Percentiles rank a stretch among this genome's conserved stretches.
phyloP scores from a whole-genome alignment of 2,888 invertebrate genomes.

The Drosophila fungiperda region DNA sequence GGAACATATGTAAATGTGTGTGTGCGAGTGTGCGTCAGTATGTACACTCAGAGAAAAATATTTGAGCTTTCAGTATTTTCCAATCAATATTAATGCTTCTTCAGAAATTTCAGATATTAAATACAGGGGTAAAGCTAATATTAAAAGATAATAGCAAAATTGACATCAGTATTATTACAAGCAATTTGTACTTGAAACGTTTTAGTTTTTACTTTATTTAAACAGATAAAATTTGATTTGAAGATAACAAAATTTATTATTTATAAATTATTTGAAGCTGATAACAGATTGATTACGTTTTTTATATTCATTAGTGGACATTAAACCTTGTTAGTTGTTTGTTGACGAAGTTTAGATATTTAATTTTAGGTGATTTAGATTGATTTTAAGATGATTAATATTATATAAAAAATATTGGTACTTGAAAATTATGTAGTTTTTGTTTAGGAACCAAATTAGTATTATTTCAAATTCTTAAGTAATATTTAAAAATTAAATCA shows the following conservation, averaged over 20 bases:
- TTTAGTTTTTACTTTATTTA: neutral
- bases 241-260: too few relatives aligned
- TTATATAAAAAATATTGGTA: neutral
- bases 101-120: neutral
- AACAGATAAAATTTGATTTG: too few relatives aligned
- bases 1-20: neutral
- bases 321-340: neutral
- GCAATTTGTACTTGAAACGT: neutral
- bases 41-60: constrained; percentile 6
- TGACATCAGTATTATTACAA: neutral
- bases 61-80: neutral
- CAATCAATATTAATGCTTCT: neutral
- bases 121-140: neutral
- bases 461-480: neutral
- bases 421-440: neutral
- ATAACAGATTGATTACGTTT: too few relatives aligned
- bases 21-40: neutral
- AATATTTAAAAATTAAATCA: neutral
- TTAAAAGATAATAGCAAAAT: neutral
- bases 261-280: too few relatives aligned
- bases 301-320: too few relatives aligned
- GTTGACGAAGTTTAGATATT: neutral
- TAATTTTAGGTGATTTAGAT: neutral
- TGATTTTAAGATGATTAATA: neutral
- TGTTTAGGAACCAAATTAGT: neutral